These are phyloP conservation scores for Himantopus leucocephalus DNA, from an alignment of 2,113 vertebrate species.

Conservation along the genomic window DNA sequence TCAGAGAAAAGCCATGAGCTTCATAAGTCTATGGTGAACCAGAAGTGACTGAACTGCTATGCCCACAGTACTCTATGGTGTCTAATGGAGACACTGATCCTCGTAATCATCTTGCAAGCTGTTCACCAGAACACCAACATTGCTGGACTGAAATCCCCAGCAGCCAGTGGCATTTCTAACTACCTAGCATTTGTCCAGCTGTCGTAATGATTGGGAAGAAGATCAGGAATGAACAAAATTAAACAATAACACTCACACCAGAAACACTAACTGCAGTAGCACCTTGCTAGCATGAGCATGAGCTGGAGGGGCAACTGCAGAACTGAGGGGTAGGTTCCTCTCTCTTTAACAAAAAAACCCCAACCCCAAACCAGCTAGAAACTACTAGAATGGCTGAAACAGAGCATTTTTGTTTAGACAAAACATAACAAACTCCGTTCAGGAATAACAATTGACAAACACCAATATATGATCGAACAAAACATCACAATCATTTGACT, in stretches of 20 bases:
- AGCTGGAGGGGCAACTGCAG: neutral
- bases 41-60: neutral
- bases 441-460: neutral
- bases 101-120: neutral
- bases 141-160: neutral
- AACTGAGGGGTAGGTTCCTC: neutral
- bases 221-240: neutral
- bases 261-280: neutral
- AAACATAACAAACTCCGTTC: neutral
- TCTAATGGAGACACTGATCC: neutral
- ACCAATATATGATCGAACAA: neutral
- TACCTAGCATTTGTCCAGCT: neutral
- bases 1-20: neutral
- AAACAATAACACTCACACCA: neutral
- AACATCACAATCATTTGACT: neutral
- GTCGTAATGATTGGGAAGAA: neutral
- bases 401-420: neutral
- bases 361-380: neutral
- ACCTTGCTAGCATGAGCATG: neutral
- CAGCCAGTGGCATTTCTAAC: neutral
- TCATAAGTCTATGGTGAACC: rapidly evolving
- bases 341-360: neutral
- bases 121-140: neutral
- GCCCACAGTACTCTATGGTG: rapidly evolving
- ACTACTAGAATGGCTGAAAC: neutral